Evolutionary conservation across 1,140 invertebrate species (phyloP), one percentile per base, ranked within the genome.

Genomic region (Leptinotarsa texana): DNA sequence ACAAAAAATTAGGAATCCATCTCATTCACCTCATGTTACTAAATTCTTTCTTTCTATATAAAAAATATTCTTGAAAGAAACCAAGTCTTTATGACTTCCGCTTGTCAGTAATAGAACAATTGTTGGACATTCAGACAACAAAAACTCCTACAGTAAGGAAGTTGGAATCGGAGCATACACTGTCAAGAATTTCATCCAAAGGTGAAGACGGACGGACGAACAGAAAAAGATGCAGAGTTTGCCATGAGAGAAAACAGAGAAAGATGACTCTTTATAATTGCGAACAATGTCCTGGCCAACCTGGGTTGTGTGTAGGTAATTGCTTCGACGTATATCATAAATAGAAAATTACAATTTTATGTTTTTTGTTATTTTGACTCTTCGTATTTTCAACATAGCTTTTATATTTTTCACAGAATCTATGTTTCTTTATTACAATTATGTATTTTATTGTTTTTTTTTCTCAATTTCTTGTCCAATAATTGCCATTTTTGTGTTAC

Each of bases 1-100:
- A 84, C 66, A 80, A 80, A 48, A 85, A 84, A 70, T 21, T 78
- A 47, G 51, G 48, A 5, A 74, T 76, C 11, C 77, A 78, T 74
- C 33, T 77, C 22, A 24, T 75, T n/a, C 76, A 75, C 5, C 21
- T 72, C 48, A 42, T 77, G 62, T 18, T 70, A 42, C 11, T 72
- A 48, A 77, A 75, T 75, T 11, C 69, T 4, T 65, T 71, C 67
- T n/a, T 62, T 6, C 70, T 77, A 5, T 75, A 72, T 47, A 72
- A 47, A 33, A 75, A 72, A 67, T 74, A 71, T 49, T 70, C 73
- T 13, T 47, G 47, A 42, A 69, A 57, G 13, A 62, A 48, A 67
- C 18, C 49, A n/a, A 11, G 21, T 22, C n/a, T 71, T 15, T 70
- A 74, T 51, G 68, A 69, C 13, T 77, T 63, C 65, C 33, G 68